Base-by-base conservation (phyloP, 2,797 vertebrate species). In the Pteronotus mesoamericanus region DNA sequence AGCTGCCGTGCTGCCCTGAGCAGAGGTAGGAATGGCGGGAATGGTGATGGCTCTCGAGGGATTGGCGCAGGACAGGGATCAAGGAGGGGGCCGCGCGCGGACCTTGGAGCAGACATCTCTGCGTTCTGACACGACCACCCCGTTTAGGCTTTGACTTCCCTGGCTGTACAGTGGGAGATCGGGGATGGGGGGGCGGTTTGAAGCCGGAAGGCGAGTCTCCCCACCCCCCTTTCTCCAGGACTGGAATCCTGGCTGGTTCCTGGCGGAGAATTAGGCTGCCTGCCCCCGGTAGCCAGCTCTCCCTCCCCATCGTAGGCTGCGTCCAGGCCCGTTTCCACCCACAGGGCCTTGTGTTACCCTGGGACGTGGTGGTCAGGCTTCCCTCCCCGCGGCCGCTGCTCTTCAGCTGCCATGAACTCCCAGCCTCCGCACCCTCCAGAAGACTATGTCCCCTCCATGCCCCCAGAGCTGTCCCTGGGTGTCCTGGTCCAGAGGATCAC, bases 11-110 rank as follows among this genome's bases (percentile, higher is more conserved):
- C 77, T 53, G 46, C 66, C 61, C 26, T 0, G 29, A 51, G 44
- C 79, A 1, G 53, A 88, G 91, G 85, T 66, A 46, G 92, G 86
- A 78, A 93, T 72, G 94, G 95, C 94, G 88, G 94, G 90, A 95
- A 94, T 29, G 64, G 79, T 79, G 71, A 29, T 15, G 34, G 26
- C 86, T 53, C 89, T 83, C 32, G 77, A 71, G 85, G 77, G 39
- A 51, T n/a, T 75, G 95, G 57, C 46, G 12, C 48, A 2, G 51
- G 84, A 18, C n/a, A 29, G 48, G 21, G 57, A 39, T n/a, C 8
- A 7, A 18, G n/a, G 34, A 22, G 57, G 48, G 5, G 44, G 42
- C 57, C 32, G 6, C 26, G 3, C 2, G 37, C 22, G 22, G 68
- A 44, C 32, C 79, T 26, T 9, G 16, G 55, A 22, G 75, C 79